A percentile compares a stretch with the other conserved stretches of the same genome.
phyloP scores from a whole-genome alignment of 2,888 invertebrate genomes.

The Seira musarum region DNA sequence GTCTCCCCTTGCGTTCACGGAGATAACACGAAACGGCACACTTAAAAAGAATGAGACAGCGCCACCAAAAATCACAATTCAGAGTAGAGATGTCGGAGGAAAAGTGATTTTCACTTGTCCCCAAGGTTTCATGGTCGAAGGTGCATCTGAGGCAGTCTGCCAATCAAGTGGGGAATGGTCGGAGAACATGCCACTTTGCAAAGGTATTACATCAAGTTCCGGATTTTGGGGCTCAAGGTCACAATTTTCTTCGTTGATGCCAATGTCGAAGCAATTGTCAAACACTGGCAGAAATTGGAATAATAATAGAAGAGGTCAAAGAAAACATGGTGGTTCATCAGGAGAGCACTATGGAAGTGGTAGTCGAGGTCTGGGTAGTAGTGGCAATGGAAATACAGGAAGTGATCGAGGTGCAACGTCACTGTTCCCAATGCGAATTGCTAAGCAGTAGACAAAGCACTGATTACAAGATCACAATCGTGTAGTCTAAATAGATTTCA shows the following conservation, averaged over 20 bases:
- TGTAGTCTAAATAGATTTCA: not conserved
- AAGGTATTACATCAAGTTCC: conserved; percentile 74
- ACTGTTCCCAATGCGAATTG: conserved; percentile 38
- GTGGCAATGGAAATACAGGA: not conserved
- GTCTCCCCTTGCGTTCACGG: conserved; percentile 60
- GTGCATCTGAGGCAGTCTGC: conserved; percentile 73
- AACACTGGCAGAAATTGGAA: conserved; percentile 54
- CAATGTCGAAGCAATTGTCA: conserved; percentile 41
- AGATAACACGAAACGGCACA: conserved; percentile 61
- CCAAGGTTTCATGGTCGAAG: conserved; percentile 83
- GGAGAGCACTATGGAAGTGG: no score
- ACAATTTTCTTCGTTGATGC: conserved; percentile 39
- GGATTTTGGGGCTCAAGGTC: conserved; percentile 29
- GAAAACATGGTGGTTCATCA: conserved; percentile 17
- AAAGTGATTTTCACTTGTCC: conserved; percentile 86
- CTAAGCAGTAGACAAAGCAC: conserved; percentile 3
- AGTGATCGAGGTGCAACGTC: not conserved
- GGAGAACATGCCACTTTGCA: conserved; percentile 82
- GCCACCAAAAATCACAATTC: conserved; percentile 76
- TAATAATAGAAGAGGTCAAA: conserved; percentile 36
- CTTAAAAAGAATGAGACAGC: conserved; percentile 74
- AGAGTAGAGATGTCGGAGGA: conserved; percentile 86
- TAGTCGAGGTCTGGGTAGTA: not conserved
- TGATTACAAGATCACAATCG: not conserved
- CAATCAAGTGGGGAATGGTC: conserved; percentile 81